Evolutionary conservation across 2,888 invertebrate species (phyloP).

Genomic region (Agonopterix arenella): DNA sequence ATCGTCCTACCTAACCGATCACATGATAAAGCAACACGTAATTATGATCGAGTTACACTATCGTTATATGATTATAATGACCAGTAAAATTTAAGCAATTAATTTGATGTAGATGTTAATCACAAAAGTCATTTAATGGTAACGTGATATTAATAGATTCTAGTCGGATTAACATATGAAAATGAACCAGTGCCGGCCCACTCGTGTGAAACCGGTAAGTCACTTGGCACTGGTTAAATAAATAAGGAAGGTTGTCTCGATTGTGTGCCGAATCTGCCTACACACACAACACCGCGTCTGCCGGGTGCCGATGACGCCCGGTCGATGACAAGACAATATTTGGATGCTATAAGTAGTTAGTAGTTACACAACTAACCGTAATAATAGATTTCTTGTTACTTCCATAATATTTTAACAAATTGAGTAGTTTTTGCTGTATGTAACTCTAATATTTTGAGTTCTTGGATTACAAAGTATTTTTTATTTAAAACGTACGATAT

Average conservation of each 20-base stretch:
- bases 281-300: conserved; percentile 29
- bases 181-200: conserved; percentile 60
- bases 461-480: too few relatives aligned
- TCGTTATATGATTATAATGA: background rate
- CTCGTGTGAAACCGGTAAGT: conserved; percentile 66
- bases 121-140: conserved; percentile 5
- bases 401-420: too few relatives aligned
- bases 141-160: conserved; percentile 35
- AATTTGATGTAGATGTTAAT: conserved; percentile 5
- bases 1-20: conserved; percentile 14
- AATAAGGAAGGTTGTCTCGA: conserved; percentile 70
- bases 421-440: too few relatives aligned
- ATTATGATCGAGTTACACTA: background rate
- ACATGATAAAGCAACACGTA: background rate
- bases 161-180: conserved; percentile 55
- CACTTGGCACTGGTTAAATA: conserved; percentile 57
- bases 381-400: too few relatives aligned
- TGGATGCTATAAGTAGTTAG: too few relatives aligned
- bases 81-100: background rate
- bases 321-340: too few relatives aligned
- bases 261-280: conserved; percentile 66
- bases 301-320: conserved; percentile 9
- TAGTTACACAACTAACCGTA: background rate
- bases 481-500: too few relatives aligned
- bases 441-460: too few relatives aligned